Evolutionary conservation across 2,888 invertebrate genomes (phyloP).

Genomic region (Sarcophaga caerulescens): DNA sequence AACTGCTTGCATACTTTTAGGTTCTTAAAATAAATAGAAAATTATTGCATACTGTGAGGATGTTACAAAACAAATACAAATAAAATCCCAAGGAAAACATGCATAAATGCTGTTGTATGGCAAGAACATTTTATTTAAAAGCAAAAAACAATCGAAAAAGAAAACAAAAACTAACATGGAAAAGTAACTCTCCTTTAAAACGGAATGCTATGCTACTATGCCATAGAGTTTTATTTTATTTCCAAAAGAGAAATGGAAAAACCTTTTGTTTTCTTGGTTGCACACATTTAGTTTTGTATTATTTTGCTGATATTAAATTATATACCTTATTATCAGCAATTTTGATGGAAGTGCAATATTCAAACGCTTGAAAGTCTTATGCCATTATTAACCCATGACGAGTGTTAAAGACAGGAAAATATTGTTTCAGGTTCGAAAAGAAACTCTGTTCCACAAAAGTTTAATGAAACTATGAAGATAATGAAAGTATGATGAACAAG

Average conservation of each 20-base stretch:
- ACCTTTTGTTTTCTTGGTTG: slow-evolving; percentile 61
- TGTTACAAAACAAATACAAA: slow-evolving; percentile 50
- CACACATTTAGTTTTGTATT: slow-evolving; percentile 66
- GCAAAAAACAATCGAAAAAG: slow-evolving; percentile 18
- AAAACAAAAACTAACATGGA: slow-evolving; percentile 48
- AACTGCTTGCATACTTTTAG: slow-evolving; percentile 64
- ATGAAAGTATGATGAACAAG: slow-evolving; percentile 54
- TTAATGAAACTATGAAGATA: neutral
- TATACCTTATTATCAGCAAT: slow-evolving; percentile 80
- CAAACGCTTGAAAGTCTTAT: neutral
- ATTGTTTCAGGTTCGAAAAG: neutral
- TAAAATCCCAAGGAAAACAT: slow-evolving; percentile 46
- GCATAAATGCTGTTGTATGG: slow-evolving; percentile 58
- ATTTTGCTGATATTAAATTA: slow-evolving; percentile 78
- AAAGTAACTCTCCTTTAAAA: slow-evolving; percentile 57
- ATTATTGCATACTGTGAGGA: slow-evolving; percentile 60
- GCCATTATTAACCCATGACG: slow-evolving; percentile 35
- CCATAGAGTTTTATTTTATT: slow-evolving; percentile 24
- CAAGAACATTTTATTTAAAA: slow-evolving; percentile 25
- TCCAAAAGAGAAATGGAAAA: slow-evolving; percentile 18
- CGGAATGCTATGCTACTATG: slow-evolving; percentile 37
- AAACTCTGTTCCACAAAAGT: neutral
- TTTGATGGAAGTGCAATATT: slow-evolving; percentile 56
- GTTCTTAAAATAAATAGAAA: slow-evolving; percentile 61
- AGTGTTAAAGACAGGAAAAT: neutral